Evolutionary conservation across 2,113 vertebrate species (phyloP).

Genomic region (Mystacornis crossleyi): DNA sequence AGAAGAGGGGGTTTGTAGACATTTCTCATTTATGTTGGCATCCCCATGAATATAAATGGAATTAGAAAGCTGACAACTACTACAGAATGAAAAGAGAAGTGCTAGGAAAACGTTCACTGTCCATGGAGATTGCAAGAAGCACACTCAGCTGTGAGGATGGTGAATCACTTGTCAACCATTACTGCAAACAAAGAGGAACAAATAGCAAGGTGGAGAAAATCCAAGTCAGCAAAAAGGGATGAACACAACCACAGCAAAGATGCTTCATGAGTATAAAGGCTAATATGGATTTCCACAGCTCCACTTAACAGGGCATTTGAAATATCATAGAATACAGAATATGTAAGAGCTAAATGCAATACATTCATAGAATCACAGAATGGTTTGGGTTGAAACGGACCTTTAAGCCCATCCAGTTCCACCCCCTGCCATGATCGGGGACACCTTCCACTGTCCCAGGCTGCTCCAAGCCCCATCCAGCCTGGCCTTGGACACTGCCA

Average conservation of each 20-base stretch:
- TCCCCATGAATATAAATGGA: neutral
- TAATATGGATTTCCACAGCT: neutral
- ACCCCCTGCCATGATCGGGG: neutral
- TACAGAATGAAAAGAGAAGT: neutral
- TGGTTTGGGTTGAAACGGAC: neutral
- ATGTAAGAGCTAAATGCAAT: neutral
- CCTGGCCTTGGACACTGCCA: neutral
- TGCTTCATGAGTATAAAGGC: neutral
- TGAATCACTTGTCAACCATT: neutral
- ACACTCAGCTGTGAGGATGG: neutral
- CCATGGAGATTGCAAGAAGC: neutral
- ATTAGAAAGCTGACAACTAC: neutral
- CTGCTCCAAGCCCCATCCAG: accelerated
- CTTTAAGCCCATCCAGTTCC: accelerated
- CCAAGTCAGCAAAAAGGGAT: neutral
- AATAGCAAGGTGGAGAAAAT: neutral
- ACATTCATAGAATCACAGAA: neutral
- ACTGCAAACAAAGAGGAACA: neutral
- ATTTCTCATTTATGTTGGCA: neutral
- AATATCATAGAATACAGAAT: neutral
- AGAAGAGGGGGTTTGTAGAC: neutral
- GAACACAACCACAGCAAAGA: neutral
- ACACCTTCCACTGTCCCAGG: accelerated
- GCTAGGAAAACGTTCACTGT: neutral
- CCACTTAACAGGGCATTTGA: neutral